Percentiles rank a stretch among this genome's conserved stretches.
Evolutionary conservation across 2,888 invertebrate species (phyloP).

Genomic region (Dolichopus griseipennis): DNA sequence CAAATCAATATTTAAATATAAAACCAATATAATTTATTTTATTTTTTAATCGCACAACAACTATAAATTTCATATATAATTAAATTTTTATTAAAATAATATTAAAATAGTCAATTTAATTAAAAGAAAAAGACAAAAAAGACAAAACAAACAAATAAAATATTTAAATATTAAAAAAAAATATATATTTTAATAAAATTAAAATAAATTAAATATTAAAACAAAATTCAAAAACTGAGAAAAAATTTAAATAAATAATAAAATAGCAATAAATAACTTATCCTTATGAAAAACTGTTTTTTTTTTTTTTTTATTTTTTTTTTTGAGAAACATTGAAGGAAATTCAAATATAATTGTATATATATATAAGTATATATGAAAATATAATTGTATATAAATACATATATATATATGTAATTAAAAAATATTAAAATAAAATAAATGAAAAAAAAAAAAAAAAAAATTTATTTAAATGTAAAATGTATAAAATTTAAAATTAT

Average conservation of each 20-base stretch:
- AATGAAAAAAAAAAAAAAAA: too few species aligned
- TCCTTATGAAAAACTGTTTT: constrained; percentile 2
- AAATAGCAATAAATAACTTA: background rate
- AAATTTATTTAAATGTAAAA: too few species aligned
- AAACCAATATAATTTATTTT: too few species aligned
- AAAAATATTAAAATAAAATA: background rate
- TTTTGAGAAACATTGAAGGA: background rate
- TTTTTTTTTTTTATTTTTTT: too few species aligned
- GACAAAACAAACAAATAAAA: background rate
- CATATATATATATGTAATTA: background rate
- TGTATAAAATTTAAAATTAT: too few species aligned
- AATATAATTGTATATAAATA: background rate
- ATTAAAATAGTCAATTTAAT: background rate
- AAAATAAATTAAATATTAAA: background rate
- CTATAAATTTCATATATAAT: too few species aligned
- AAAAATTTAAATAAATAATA: background rate
- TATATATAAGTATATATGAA: background rate
- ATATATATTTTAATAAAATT: background rate
- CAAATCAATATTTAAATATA: too few species aligned
- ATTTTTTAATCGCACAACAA: too few species aligned
- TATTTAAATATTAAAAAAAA: background rate
- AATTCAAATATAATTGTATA: background rate
- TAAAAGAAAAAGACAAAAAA: background rate
- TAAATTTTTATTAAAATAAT: too few species aligned
- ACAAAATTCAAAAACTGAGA: background rate